These are phyloP conservation scores for Diarsia mendica DNA, from an alignment of 2,888 invertebrate genomes.

Conservation along the genomic window DNA sequence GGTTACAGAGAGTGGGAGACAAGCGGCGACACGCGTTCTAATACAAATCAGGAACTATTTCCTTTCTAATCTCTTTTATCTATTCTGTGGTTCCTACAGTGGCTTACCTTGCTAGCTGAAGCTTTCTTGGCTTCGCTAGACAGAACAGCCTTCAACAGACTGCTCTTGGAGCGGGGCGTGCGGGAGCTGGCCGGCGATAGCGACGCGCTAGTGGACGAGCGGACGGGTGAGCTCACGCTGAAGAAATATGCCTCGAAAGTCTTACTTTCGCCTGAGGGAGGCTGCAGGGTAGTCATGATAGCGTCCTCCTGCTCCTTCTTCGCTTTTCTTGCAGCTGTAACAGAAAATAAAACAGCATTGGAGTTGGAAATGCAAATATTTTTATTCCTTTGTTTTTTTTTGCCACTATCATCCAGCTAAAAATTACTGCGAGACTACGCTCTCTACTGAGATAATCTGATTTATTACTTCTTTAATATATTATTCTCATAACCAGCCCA, in stretches of 20 bases:
- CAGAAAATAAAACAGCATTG: not conserved
- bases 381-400: not conserved
- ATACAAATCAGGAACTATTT: too few relatives aligned
- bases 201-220: constrained; percentile 48
- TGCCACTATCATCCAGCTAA: not conserved
- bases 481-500: not conserved
- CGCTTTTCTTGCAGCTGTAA: constrained; percentile 82
- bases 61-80: too few relatives aligned
- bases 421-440: not conserved
- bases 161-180: constrained; percentile 60
- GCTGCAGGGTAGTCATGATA: not conserved
- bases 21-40: too few relatives aligned
- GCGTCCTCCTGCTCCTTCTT: constrained; percentile 72
- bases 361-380: not conserved
- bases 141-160: constrained; percentile 80
- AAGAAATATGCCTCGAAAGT: constrained; percentile 88
- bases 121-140: constrained; percentile 84
- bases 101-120: constrained; percentile 77
- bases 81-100: too few relatives aligned
- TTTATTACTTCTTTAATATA: not conserved
- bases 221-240: constrained; percentile 83
- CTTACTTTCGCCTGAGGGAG: constrained; percentile 65
- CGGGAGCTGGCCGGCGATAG: constrained; percentile 27
- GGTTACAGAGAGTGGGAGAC: too few relatives aligned
- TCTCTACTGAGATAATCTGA: too few relatives aligned